Conservation (phyloP, 1,140 invertebrate species). For the Drosophila triauraria region DNA sequence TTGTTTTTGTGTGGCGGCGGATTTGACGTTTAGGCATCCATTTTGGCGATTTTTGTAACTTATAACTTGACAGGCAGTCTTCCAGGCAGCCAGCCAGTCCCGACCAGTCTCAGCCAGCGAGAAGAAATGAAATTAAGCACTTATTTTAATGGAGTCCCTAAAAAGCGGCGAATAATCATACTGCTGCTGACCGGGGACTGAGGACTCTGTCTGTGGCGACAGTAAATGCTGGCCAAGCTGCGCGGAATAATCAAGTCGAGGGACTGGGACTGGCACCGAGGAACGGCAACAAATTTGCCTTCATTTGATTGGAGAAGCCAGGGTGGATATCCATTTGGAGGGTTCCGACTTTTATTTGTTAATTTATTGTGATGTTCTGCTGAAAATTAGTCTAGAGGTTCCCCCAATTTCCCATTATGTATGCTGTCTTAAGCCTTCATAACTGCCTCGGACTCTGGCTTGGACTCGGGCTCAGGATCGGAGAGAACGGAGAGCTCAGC, state of each 20-base stretch:
- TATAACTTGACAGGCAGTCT: slow-evolving; percentile 60
- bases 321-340: slow-evolving; percentile 54
- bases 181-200: slow-evolving; percentile 1
- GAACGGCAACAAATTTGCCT: slow-evolving; percentile 68
- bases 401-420: slow-evolving; percentile 74
- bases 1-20: slow-evolving; percentile 14
- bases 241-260: slow-evolving; percentile 50
- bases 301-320: slow-evolving; percentile 55
- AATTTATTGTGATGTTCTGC: slow-evolving; percentile 80
- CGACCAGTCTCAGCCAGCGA: slow-evolving; percentile 15
- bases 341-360: slow-evolving; percentile 75
- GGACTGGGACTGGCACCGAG: not conserved
- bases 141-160: slow-evolving; percentile 76
- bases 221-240: slow-evolving; percentile 36
- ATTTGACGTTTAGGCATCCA: slow-evolving; percentile 71
- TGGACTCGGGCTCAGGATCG: slow-evolving; percentile 15
- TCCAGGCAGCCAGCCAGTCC: slow-evolving; percentile 20
- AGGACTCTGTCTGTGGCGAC: slow-evolving; percentile 16
- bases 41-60: slow-evolving; percentile 68
- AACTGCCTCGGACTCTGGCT: slow-evolving; percentile 30
- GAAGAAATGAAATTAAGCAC: slow-evolving; percentile 72
- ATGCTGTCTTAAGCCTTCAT: slow-evolving; percentile 63
- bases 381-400: slow-evolving; percentile 77
- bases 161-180: slow-evolving; percentile 37
- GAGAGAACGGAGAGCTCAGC: slow-evolving; percentile 3